phyloP scores from a whole-genome alignment of 2,797 vertebrate species.

The Hippocampus kuda region DNA sequence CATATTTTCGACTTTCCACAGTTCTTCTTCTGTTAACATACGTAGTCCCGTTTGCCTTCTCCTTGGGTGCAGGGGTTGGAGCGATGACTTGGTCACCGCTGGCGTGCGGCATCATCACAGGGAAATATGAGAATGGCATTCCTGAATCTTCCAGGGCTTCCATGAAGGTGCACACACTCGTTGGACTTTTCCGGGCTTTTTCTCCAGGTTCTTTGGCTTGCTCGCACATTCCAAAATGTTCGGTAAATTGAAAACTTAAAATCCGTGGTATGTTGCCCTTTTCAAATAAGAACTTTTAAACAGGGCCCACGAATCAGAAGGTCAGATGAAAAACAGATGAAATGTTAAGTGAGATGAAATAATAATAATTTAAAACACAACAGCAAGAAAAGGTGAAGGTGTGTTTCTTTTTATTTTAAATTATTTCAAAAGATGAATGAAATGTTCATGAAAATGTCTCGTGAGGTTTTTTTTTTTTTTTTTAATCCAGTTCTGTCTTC shows the following conservation, averaged over 20 bases:
- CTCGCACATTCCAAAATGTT: not conserved
- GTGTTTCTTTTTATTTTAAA: not conserved
- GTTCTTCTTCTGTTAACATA: not conserved
- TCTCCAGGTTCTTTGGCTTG: not conserved
- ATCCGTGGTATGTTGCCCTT: too few relatives aligned
- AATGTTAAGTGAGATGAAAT: too few relatives aligned
- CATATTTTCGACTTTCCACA: conserved; percentile 13
- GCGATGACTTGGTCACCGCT: conserved; percentile 99
- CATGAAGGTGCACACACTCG: conserved; percentile 74
- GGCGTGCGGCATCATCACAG: conserved; percentile 94
- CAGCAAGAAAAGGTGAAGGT: too few relatives aligned
- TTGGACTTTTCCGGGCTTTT: not conserved
- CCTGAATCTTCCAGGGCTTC: conserved; percentile 92
- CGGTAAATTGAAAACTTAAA: not conserved
- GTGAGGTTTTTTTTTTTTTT: too few relatives aligned
- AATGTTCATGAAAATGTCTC: not conserved
- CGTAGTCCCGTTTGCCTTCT: conserved; percentile 7
- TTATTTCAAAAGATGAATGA: not conserved
- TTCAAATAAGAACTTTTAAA: too few relatives aligned
- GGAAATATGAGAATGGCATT: conserved; percentile 95
- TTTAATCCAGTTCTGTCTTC: not conserved
- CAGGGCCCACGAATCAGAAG: too few relatives aligned
- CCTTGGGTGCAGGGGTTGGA: conserved; percentile 76
- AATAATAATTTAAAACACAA: too few relatives aligned
- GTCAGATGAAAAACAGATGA: too few relatives aligned